phyloP scores from a whole-genome alignment of 2,797 vertebrate species.

The Pipistrellus nathusii region DNA sequence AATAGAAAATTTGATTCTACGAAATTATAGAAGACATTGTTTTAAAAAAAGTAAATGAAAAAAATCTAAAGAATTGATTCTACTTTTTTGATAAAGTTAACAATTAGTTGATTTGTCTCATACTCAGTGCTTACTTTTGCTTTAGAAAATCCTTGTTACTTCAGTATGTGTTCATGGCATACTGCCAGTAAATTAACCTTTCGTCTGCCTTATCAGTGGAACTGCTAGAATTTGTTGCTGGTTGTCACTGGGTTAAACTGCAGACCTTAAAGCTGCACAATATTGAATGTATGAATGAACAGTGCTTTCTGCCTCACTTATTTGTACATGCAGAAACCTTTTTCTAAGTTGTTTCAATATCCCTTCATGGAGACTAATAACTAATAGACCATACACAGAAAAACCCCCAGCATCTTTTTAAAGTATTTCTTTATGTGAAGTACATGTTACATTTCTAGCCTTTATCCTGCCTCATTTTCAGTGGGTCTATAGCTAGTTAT shows the following conservation, averaged over 20 bases:
- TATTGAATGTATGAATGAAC: background rate
- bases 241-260: conserved; percentile 35
- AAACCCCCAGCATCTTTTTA: background rate
- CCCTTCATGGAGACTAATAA: background rate
- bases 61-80: conserved; percentile 26
- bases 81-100: conserved; percentile 21
- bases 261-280: background rate
- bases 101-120: conserved; percentile 38
- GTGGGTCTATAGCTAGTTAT: background rate
- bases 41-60: conserved; percentile 7
- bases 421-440: background rate
- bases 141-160: conserved; percentile 11
- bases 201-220: background rate
- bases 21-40: conserved; percentile 37
- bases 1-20: conserved; percentile 34
- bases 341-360: background rate
- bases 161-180: background rate
- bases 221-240: conserved; percentile 36
- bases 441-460: conserved; percentile 9
- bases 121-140: conserved; percentile 60
- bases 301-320: background rate
- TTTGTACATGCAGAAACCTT: background rate
- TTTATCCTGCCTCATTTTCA: background rate
- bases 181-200: background rate
- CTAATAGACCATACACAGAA: background rate